Evolutionary conservation across 2,797 vertebrate genomes (phyloP), one percentile per base, ranked within the genome.

Genomic region (Sardinella longiceps): DNA sequence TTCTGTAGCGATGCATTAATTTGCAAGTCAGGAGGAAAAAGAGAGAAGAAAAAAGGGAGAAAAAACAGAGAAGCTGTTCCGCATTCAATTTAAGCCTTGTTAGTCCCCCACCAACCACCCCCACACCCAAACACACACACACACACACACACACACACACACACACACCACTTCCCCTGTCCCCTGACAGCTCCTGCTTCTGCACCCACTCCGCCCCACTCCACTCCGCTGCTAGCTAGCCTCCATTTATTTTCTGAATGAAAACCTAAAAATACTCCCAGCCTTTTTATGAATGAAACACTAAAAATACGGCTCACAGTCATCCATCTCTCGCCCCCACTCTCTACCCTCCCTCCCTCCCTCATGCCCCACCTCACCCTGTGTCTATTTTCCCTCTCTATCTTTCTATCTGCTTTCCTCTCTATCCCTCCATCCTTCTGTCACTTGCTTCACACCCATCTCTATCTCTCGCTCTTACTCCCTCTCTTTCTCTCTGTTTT

Each of bases 241-340:
- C 88, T 87, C 86, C 83, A 87, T 91, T 88, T 90, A 87, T 93
- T 91, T 92, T 94, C 89, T 90, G 91, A 91, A 93, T 91, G 93
- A 92, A 94, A 90, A 82, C 63, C 92, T 92, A 93, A 91, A 94
- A 95, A 93, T 90, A 87, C 84, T 74, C 85, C 85, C 80, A 74
- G 89, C 85, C 87, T 84, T 92, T 92, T 90, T 91, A 90, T 92
- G 91, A 91, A 92, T 91, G 90, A 90, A 91, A 89, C 82, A 86
- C 90, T 91, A 91, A 91, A 93, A 92, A 90, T 91, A 93, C 86
- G 88, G 84, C 89, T 89, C 87, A 85, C 91, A 90, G 90, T 90
- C 86, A 90, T 89, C 89, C 88, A 80, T 88, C 84, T 81, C 86
- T 87, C 46, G 39, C 85, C 81, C 80, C 77, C 80, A 37, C 83